Conservation (phyloP, 2,888 invertebrate genomes). For the Limnephilus marmoratus region DNA sequence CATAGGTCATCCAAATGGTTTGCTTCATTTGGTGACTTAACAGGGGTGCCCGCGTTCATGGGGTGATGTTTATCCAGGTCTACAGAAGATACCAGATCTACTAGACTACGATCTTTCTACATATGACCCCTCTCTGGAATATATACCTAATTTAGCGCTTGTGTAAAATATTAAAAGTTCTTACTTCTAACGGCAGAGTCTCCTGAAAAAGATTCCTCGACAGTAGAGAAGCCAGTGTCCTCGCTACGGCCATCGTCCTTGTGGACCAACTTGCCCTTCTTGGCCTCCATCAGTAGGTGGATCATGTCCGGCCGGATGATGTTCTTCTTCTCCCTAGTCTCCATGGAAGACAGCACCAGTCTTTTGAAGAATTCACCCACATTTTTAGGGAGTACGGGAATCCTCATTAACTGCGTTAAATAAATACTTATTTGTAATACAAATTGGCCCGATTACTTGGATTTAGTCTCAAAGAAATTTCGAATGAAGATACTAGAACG, state of each 20-base stretch:
- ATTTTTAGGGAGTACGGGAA: constrained; percentile 76
- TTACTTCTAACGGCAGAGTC: constrained; percentile 62
- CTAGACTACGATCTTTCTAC: too few species aligned
- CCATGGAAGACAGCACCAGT: constrained; percentile 70
- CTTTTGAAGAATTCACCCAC: constrained; percentile 71
- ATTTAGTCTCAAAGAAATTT: background rate
- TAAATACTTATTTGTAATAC: background rate
- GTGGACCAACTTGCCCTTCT: constrained; percentile 69
- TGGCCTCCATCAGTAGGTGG: constrained; percentile 76
- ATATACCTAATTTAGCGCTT: background rate
- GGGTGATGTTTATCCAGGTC: too few species aligned
- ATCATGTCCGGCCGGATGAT: constrained; percentile 78
- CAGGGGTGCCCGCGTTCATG: too few species aligned
- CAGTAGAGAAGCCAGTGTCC: constrained; percentile 72
- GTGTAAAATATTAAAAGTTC: background rate
- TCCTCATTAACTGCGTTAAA: constrained; percentile 43
- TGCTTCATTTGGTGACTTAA: too few species aligned
- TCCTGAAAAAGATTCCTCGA: constrained; percentile 72
- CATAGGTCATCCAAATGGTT: too few species aligned
- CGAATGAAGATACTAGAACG: background rate
- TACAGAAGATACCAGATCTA: too few species aligned
- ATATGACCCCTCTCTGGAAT: background rate
- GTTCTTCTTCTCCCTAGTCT: constrained; percentile 72
- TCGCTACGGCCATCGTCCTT: constrained; percentile 71
- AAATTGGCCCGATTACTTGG: too few species aligned